These are phyloP conservation scores for Physella acuta DNA, from an alignment of 1,140 invertebrate genomes.

Conservation along the genomic window DNA sequence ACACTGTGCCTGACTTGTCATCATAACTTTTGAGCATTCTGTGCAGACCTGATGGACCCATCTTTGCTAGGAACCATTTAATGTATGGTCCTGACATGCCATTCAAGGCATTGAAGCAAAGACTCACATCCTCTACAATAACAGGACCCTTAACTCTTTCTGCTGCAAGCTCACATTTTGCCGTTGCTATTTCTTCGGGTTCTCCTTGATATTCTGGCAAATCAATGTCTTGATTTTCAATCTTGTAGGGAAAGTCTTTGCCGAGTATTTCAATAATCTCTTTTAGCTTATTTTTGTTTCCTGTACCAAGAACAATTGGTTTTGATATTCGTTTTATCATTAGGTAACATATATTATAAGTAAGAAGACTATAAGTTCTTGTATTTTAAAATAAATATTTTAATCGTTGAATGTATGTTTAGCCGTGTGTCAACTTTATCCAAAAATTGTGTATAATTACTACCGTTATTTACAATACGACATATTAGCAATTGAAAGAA, in stretches of 20 bases:
- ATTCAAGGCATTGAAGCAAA: slow-evolving; percentile 90
- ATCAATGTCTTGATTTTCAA: slow-evolving; percentile 73
- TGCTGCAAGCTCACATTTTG: slow-evolving; percentile 82
- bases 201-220: slow-evolving; percentile 93
- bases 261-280: slow-evolving; percentile 88
- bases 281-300: slow-evolving; percentile 89
- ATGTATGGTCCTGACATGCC: slow-evolving; percentile 95
- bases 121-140: slow-evolving; percentile 89
- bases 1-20: slow-evolving; percentile 92
- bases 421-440: no score
- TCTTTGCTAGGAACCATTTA: slow-evolving; percentile 94
- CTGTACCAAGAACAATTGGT: slow-evolving; percentile 76
- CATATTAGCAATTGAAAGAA: no score
- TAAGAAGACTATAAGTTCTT: no score
- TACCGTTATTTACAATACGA: no score
- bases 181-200: slow-evolving; percentile 78
- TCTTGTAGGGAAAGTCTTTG: slow-evolving; percentile 69
- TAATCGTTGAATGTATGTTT: no score
- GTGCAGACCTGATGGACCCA: slow-evolving; percentile 73
- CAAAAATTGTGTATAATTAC: no score
- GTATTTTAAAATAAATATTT: no score
- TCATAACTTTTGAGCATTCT: slow-evolving; percentile 74
- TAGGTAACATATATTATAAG: no score
- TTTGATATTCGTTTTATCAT: slow-evolving; percentile 29
- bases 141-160: slow-evolving; percentile 76